Evolutionary conservation across 2,113 vertebrate genomes (phyloP), one percentile per base, ranked within the genome.

Genomic region (Syngnathus typhle): DNA sequence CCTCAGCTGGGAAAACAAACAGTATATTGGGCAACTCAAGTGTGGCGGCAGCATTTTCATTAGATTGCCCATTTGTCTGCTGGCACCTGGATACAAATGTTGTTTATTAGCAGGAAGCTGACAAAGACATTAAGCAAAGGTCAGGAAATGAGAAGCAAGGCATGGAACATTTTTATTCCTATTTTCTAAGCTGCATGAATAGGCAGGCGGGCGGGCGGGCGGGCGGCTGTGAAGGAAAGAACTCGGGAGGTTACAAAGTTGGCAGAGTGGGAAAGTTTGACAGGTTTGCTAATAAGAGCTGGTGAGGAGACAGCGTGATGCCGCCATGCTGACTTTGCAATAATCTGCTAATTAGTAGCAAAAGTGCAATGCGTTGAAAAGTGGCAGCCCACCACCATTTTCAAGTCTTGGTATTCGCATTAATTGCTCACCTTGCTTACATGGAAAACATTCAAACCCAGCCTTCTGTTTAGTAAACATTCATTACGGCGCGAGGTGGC

Each of bases 31-130:
- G 16, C 61, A 68, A 72, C 71, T 80, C 49, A 59, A 65, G 46
- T 62, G 64, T 23, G 6, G 11, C 5, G 9, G 55, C 46, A 70
- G 51, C 72, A 63, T 77, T 87, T 84, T 71, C 75, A 81, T 82
- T 74, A 77, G 60, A 15, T 51, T 46, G 60, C 72, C 71, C 68
- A 51, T 73, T 75, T 73, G 74, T 80, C 82, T 69, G 74, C 67
- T 77, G 66, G 68, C 54, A 70, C 44, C 44, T 78, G 80, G 69
- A 72, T 36, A 61, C 3, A 18, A 68, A 76, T 75, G 77, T 79
- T 69, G 75, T 84, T 78, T 79, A 73, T 43, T 83, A 79, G n/a
- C 37, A 58, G 51, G 77, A 64, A 32, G 63, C 16, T 5, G 13
- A 58, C n/a, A 65, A 67, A 47, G 71, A 67, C 54, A 54, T 41